These are phyloP conservation scores for Corythornis madagascariensis DNA, from an alignment of 2,113 vertebrate species.

Conservation along the genomic window DNA sequence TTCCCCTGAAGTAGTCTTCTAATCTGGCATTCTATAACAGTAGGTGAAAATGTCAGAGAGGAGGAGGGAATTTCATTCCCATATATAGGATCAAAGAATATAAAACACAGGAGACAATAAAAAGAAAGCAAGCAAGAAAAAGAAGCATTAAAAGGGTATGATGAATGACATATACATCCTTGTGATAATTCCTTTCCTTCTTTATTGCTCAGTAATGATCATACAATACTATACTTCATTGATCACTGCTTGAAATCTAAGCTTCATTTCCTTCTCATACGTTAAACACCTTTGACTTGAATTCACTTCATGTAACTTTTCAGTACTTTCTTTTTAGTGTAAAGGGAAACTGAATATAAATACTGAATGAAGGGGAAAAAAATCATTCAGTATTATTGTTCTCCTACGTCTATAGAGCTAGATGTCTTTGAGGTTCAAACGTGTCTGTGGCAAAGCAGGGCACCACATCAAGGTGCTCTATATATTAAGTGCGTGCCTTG, in stretches of 20 bases:
- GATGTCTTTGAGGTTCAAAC: slow-evolving; percentile 70
- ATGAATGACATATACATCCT: slow-evolving; percentile 72
- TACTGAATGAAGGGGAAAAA: slow-evolving; percentile 59
- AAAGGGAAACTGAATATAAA: slow-evolving; percentile 69
- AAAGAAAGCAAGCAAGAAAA: slow-evolving; percentile 69
- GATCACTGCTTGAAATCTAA: slow-evolving; percentile 75
- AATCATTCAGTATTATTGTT: slow-evolving; percentile 67
- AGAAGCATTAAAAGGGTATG: slow-evolving; percentile 63
- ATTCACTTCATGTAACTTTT: slow-evolving; percentile 74
- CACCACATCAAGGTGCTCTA: slow-evolving; percentile 65
- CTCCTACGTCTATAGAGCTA: slow-evolving; percentile 62
- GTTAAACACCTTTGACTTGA: slow-evolving; percentile 73
- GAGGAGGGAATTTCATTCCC: slow-evolving; percentile 58
- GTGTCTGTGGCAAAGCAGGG: slow-evolving; percentile 52
- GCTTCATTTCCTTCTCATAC: slow-evolving; percentile 74
- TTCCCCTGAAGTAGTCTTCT: slow-evolving; percentile 43
- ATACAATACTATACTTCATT: slow-evolving; percentile 72
- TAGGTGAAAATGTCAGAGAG: slow-evolving; percentile 66
- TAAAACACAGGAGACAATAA: slow-evolving; percentile 66
- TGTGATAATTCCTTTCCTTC: slow-evolving; percentile 72
- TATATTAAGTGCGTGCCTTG: slow-evolving; percentile 48
- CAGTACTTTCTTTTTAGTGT: slow-evolving; percentile 69
- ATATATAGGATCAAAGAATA: slow-evolving; percentile 68
- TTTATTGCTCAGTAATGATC: slow-evolving; percentile 74
- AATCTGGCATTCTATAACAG: slow-evolving; percentile 47